Conservation (phyloP, 2,113 vertebrate species). For the Polyodon spathula region DNA sequence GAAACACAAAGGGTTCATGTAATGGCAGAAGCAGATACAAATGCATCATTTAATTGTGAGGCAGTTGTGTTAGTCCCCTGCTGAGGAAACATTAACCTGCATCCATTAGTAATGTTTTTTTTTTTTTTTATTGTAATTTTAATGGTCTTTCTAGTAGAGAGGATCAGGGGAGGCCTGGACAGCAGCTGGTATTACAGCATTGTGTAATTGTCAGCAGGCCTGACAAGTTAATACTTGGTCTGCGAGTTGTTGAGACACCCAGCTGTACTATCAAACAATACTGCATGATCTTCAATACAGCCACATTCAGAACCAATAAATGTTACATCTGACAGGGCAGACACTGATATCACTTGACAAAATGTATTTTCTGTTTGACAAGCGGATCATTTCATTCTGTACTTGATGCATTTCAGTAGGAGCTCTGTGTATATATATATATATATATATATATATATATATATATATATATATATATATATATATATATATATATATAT, state of each 20-base stretch:
- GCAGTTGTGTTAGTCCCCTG: conserved; percentile 45
- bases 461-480: too few species aligned
- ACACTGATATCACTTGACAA: conserved; percentile 13
- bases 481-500: too few species aligned
- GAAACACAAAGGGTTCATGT: conserved; percentile 7
- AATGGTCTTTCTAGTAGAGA: conserved; percentile 36
- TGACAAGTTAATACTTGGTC: conserved; percentile 13
- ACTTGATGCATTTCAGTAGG: background rate
- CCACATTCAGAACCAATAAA: conserved; percentile 12
- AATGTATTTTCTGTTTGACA: conserved; percentile 1
- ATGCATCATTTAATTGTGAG: conserved; percentile 22
- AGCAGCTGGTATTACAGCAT: conserved; percentile 18
- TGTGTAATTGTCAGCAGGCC: conserved; percentile 18
- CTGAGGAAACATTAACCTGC: conserved; percentile 36
- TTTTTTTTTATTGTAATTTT: conserved; percentile 51
- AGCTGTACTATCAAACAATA: conserved; percentile 14
- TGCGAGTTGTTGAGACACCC: conserved; percentile 4
- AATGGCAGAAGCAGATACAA: conserved; percentile 13
- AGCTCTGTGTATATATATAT: too few species aligned
- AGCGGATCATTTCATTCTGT: conserved; percentile 4
- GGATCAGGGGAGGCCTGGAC: conserved; percentile 18
- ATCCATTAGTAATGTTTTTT: conserved; percentile 36
- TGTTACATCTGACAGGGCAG: conserved; percentile 9
- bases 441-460: too few species aligned
- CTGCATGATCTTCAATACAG: conserved; percentile 7